Conservation (phyloP, 35 echinoderm and acorn worm species). For the Hemicentrotus pulcherrimus region DNA sequence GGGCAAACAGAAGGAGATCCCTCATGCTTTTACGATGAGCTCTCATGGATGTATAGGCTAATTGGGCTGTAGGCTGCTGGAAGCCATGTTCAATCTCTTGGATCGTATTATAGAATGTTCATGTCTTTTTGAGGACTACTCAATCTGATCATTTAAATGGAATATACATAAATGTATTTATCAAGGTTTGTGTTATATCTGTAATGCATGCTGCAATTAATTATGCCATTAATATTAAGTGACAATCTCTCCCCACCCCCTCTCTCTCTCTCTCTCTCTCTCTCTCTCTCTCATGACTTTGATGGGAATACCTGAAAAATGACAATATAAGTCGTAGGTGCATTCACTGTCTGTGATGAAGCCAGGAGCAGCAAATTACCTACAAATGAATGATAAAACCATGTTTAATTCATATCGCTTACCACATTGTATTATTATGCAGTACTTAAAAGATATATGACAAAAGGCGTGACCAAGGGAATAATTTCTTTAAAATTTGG, state of each 20-base stretch:
- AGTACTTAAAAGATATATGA: too few species aligned
- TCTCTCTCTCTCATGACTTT: too few species aligned
- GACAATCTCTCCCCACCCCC: background rate
- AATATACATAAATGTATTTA: background rate
- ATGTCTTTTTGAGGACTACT: background rate
- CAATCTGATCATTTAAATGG: background rate
- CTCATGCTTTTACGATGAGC: slow-evolving; percentile 16
- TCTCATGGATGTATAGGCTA: background rate
- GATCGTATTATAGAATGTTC: background rate
- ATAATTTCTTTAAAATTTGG: too few species aligned
- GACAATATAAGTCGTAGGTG: too few species aligned
- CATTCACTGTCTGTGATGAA: too few species aligned
- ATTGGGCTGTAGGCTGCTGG: background rate
- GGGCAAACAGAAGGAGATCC: slow-evolving; percentile 31
- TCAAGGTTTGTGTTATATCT: background rate
- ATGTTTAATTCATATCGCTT: too few species aligned
- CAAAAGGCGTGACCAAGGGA: too few species aligned
- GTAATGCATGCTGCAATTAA: background rate
- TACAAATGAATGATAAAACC: too few species aligned
- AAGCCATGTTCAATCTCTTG: background rate
- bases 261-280: background rate
- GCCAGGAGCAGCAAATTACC: too few species aligned
- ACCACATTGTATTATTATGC: too few species aligned
- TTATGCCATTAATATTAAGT: background rate
- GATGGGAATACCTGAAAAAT: too few species aligned